Base-by-base conservation (phyloP, 2,797 vertebrate species). In the Oceanodroma leucorhoa region DNA sequence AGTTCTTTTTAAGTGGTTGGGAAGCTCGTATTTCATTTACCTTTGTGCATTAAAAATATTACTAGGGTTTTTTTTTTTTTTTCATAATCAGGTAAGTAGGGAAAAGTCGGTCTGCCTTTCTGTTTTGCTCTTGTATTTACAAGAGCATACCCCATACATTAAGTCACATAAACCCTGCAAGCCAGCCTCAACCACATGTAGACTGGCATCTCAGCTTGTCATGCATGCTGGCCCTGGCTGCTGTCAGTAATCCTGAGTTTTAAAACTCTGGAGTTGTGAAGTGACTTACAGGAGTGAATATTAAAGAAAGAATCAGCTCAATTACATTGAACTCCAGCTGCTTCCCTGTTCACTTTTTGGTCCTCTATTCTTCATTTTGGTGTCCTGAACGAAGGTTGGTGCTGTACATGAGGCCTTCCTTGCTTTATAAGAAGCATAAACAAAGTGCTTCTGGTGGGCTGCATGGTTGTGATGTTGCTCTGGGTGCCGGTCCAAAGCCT, bases 101-200 rank as follows among this genome's bases (percentile, higher is more conserved):
- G 41, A 70, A 87, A 89, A 73, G 22, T 41, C 2, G 1, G 12
- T 46, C 32, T 65, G 19, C 23, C 23, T 51, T 55, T 90, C 26
- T 66, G 5, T 69, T 89, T 83, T 72, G 14, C 11, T 36, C 70
- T 80, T 88, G 16, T 57, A 17, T 88, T 71, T 70, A 26, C 11
- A 30, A 50, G 50, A 69, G 29, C 34, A 10, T 43, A 12, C 14
- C 6, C 20, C 16, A 12, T 51, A n/a, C 45, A 16, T 58, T 45
- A 66, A 32, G 14, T n/a, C 13, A 38, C 2, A 3, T 67, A 69
- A 57, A 27, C 13, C 57, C 24, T 16, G 30, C 46, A 58, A 66
- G 46, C 29, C 43, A 45, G 13, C 22, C 5, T 48, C 0, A 0
- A 3, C 19, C 1, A 0, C 13, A 1, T 27, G 51, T 29, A 20